These are phyloP conservation scores for Drosophila baimaii DNA, from an alignment of 1,140 invertebrate species.

Conservation along the genomic window DNA sequence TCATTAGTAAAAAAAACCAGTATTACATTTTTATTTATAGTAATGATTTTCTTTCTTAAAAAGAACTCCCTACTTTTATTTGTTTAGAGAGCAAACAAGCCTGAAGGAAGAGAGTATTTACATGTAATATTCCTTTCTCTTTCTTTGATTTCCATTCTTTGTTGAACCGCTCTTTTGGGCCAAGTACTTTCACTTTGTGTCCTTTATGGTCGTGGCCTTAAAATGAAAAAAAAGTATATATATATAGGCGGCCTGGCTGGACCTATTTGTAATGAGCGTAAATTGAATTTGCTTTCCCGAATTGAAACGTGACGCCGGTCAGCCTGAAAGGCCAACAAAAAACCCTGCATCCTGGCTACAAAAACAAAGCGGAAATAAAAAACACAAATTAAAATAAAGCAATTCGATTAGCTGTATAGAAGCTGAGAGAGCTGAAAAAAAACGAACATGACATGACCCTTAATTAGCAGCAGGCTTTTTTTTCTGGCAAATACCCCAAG, in stretches of 20 bases:
- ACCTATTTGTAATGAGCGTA: slow-evolving; percentile 48
- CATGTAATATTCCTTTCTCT: neutral
- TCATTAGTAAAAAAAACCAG: no score
- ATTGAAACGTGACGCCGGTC: slow-evolving; percentile 40
- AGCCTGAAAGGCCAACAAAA: neutral
- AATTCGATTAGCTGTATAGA: slow-evolving; percentile 44
- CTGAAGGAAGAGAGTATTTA: no score
- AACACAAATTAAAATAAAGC: slow-evolving; percentile 58
- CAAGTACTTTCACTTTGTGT: slow-evolving; percentile 20
- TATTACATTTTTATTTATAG: no score
- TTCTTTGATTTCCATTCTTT: neutral
- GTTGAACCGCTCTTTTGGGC: neutral
- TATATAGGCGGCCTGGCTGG: slow-evolving; percentile 1
- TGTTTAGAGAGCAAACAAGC: neutral
- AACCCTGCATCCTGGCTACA: neutral
- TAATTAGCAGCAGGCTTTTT: slow-evolving; percentile 19
- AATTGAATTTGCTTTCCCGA: slow-evolving; percentile 43
- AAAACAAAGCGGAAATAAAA: slow-evolving; percentile 15
- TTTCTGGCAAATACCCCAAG: no score
- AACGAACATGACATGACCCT: neutral
- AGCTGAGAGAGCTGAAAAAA: neutral
- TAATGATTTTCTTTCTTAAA: no score
- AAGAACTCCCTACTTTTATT: neutral
- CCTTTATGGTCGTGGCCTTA: slow-evolving; percentile 28
- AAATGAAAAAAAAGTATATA: neutral